Evolutionary conservation across 2,888 invertebrate genomes (phyloP).

Genomic region (Tetropium fuscum): DNA sequence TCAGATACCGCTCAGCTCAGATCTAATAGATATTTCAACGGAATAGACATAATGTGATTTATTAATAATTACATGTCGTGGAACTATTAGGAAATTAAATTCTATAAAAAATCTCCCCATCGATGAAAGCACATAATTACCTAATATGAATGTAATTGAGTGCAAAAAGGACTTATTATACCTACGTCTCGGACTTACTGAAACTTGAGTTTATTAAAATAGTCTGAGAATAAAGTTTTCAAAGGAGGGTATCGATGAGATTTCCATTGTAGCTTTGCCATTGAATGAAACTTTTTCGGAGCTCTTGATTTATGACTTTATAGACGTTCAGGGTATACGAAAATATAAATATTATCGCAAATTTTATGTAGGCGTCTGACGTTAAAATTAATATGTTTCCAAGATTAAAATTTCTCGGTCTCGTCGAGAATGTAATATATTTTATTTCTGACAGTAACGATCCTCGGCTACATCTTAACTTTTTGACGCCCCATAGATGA

Average conservation of each 20-base stretch:
- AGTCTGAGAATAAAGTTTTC: conserved; percentile 15
- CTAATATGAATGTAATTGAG: conserved; percentile 16
- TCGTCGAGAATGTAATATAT: conserved; percentile 36
- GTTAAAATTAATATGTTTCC: conserved; percentile 49
- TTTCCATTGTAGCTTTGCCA: conserved; percentile 28
- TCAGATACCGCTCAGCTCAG: too few species aligned
- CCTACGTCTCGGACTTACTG: conserved; percentile 19
- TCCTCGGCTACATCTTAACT: conserved; percentile 14
- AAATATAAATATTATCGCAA: conserved; percentile 60
- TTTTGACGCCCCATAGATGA: neutral
- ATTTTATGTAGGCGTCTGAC: conserved; percentile 49
- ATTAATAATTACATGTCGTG: too few species aligned
- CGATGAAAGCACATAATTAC: conserved; percentile 19
- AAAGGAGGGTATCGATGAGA: conserved; percentile 24
- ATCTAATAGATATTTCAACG: too few species aligned
- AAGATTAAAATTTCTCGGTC: conserved; percentile 40
- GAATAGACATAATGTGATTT: too few species aligned
- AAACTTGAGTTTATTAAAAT: conserved; percentile 31
- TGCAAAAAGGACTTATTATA: conserved; percentile 15
- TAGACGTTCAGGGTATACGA: conserved; percentile 46
- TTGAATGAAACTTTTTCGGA: conserved; percentile 42
- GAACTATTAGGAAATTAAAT: too few species aligned
- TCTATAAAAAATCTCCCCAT: too few species aligned
- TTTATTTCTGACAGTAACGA: conserved; percentile 35
- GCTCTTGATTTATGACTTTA: conserved; percentile 53